These are phyloP conservation scores for Thinocorus orbignyianus DNA, from an alignment of 2,113 vertebrate species.

Conservation along the genomic window DNA sequence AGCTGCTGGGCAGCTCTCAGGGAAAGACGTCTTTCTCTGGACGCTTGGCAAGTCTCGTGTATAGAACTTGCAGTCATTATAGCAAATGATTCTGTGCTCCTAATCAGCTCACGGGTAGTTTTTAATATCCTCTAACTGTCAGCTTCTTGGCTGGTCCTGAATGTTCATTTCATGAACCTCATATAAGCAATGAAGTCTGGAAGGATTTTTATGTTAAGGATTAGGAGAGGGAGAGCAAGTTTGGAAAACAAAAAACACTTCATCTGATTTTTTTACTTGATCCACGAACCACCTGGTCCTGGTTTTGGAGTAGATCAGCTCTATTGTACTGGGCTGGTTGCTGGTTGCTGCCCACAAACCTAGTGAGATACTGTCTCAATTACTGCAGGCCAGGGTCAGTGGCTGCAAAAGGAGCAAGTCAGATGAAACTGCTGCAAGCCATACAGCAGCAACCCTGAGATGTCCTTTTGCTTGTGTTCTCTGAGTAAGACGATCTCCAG, in stretches of 20 bases:
- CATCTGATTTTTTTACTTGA: neutral
- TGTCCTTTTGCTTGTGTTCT: neutral
- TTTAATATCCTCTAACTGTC: neutral
- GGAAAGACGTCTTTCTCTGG: neutral
- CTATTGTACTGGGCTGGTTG: neutral
- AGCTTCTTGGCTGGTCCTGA: neutral
- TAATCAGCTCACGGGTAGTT: neutral
- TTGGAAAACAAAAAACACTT: neutral
- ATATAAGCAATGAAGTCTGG: neutral
- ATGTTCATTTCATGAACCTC: neutral
- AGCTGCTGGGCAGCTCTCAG: accelerated
- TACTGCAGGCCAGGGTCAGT: neutral
- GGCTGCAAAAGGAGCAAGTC: neutral
- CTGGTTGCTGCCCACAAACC: neutral
- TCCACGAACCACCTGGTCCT: neutral
- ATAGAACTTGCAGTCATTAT: neutral
- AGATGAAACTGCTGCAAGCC: neutral
- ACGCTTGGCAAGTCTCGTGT: neutral
- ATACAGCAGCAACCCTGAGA: neutral
- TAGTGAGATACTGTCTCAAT: neutral
- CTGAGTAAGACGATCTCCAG: neutral
- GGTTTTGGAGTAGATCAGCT: neutral
- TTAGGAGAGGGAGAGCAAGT: neutral
- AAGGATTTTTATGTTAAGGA: neutral
- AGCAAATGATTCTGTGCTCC: neutral